Evolutionary conservation across 2,888 invertebrate species (phyloP), one percentile per base, ranked within the genome.

Genomic region (Luffia ferchaultella): DNA sequence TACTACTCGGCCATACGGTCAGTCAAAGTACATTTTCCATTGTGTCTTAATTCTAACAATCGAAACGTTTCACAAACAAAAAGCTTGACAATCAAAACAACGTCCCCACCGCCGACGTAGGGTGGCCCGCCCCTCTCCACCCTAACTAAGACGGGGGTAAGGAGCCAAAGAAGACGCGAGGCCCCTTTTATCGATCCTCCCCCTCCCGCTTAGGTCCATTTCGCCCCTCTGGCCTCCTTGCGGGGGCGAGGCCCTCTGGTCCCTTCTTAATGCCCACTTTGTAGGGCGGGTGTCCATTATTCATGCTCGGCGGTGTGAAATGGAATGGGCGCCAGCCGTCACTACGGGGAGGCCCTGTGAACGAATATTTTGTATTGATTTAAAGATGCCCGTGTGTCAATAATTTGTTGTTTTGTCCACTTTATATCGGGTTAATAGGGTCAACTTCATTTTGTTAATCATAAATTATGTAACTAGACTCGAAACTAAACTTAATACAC

Each of bases 231-330:
- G 45, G 45, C 19, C 19, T 30, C 30, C 30, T 30, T 30, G 30
- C 30, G 30, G 30, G 30, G 30, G 30, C 49, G 42, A 17, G 50
- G 46, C 40, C 57, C 61, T 65, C 42, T 50, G 46, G 46, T n/a
- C 46, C 60, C 70, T 74, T 80, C 82, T 83, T 82, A 78, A 73
- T 71, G 68, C 70, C 70, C 75, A 77, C 73, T 78, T 79, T 66
- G 74, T 70, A 70, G 70, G 66, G 43, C 46, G 46, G 46, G 66
- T 68, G 72, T 67, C 69, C 74, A 78, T 78, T 76, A 76, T 77
- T 79, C 77, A 79, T 74, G 73, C 64, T 63, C 66, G 66, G 61
- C 58, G 58, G 62, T 63, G 65, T 68, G 67, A 62, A 68, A 65
- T 64, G 62, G 63, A 64, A 63, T 64, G 63, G 66, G 63, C 62